Evolutionary conservation across 2,888 invertebrate species (phyloP).

Genomic region (Eristalinus aeneus): DNA sequence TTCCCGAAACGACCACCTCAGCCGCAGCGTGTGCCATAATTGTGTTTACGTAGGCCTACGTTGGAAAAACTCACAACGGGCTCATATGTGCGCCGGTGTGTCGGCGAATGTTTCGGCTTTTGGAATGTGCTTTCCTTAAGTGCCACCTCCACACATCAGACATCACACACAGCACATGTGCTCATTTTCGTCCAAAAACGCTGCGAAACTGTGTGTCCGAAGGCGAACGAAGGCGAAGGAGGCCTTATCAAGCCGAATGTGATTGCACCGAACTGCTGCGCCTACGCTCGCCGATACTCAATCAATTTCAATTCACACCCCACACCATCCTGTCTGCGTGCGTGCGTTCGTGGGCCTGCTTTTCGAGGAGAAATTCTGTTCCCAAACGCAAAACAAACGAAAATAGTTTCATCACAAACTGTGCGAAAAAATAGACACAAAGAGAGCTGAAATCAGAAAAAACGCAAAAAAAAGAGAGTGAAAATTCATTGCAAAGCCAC

Average conservation of each 20-base stretch:
- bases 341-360: not conserved
- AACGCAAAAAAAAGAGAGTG: not conserved
- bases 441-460: not conserved
- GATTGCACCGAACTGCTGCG: conserved; percentile 18
- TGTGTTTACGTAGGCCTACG: conserved; percentile 52
- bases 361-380: conserved; percentile 13
- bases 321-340: not conserved
- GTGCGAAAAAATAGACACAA: conserved; percentile 11
- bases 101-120: conserved; percentile 1
- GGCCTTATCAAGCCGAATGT: conserved; percentile 22
- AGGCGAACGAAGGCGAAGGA: not conserved
- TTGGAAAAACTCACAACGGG: conserved; percentile 22
- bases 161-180: not conserved
- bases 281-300: conserved; percentile 39
- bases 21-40: conserved; percentile 15
- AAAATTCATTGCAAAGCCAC: conserved; percentile 3
- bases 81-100: not conserved
- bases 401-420: conserved; percentile 31
- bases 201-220: not conserved
- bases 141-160: conserved; percentile 7
- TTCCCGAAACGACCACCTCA: conserved; percentile 30
- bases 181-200: not conserved
- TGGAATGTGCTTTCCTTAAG: conserved; percentile 2
- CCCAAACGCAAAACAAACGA: conserved; percentile 21
- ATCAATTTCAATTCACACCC: conserved; percentile 39